phyloP scores from a whole-genome alignment of 64 coral and sea anemone genomes.

The Pocillopora damicornis region DNA sequence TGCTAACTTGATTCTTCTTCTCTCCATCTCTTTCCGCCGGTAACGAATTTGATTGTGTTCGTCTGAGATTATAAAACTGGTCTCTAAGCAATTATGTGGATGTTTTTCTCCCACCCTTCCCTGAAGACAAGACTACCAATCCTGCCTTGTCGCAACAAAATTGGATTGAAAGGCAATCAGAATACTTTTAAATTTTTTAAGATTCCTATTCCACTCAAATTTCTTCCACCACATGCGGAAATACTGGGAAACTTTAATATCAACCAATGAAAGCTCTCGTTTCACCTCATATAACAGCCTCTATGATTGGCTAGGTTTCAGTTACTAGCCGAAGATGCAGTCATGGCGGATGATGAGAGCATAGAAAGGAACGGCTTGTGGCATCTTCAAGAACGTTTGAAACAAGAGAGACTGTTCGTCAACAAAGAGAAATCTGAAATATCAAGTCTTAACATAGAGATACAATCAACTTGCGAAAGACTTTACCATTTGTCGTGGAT shows the following conservation, averaged over 20 bases:
- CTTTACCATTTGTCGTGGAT: conserved; percentile 92
- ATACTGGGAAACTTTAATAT: background rate
- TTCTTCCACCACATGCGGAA: background rate
- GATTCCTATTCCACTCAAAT: too few species aligned
- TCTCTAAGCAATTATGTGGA: too few species aligned
- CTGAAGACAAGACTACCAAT: too few species aligned
- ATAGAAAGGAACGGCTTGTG: conserved; percentile 46
- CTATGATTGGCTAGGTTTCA: background rate
- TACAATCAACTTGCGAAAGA: conserved; percentile 80
- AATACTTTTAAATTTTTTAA: too few species aligned
- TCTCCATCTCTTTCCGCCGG: too few species aligned
- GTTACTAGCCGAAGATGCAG: background rate
- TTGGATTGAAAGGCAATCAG: too few species aligned
- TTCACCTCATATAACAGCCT: background rate
- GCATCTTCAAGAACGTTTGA: conserved; percentile 81
- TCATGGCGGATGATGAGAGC: conserved; percentile 77
- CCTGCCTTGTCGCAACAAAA: too few species aligned
- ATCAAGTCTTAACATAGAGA: conserved; percentile 64
- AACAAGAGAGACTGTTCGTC: conserved; percentile 84
- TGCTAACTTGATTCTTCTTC: too few species aligned
- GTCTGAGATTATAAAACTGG: too few species aligned
- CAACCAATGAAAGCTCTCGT: conserved; percentile 20
- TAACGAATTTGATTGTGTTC: too few species aligned
- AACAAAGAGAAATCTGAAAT: conserved; percentile 84
- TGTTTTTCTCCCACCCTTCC: too few species aligned